Evolutionary conservation across 2,113 vertebrate species (phyloP).

Genomic region (Cairina moschata): DNA sequence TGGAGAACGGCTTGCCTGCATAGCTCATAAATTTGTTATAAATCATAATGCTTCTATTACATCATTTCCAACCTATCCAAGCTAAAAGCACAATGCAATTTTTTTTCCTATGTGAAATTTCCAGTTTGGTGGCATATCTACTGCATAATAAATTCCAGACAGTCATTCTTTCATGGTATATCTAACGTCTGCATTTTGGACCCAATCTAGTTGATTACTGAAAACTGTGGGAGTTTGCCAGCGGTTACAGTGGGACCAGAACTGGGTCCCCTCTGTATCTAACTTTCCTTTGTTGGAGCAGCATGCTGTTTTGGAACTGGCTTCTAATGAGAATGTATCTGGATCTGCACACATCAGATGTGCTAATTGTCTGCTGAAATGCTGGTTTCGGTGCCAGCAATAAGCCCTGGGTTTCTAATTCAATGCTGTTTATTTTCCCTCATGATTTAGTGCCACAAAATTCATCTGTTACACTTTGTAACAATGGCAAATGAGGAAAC

Average conservation of each 20-base stretch:
- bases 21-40: slow-evolving; percentile 71
- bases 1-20: slow-evolving; percentile 57
- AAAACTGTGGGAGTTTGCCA: slow-evolving; percentile 54
- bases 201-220: slow-evolving; percentile 25
- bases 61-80: slow-evolving; percentile 72
- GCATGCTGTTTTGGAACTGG: slow-evolving; percentile 22
- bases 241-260: slow-evolving; percentile 3
- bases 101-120: slow-evolving; percentile 66
- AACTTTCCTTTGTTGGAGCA: slow-evolving; percentile 42
- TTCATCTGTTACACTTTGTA: neutral
- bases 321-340: slow-evolving; percentile 28
- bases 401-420: neutral
- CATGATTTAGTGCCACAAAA: slow-evolving; percentile 15
- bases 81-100: slow-evolving; percentile 62
- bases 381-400: slow-evolving; percentile 24
- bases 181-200: slow-evolving; percentile 64
- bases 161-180: slow-evolving; percentile 62
- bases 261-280: neutral
- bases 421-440: slow-evolving; percentile 20
- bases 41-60: slow-evolving; percentile 73
- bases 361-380: slow-evolving; percentile 49
- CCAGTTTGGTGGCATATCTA: slow-evolving; percentile 78
- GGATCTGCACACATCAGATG: slow-evolving; percentile 29
- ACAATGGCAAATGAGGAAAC: slow-evolving; percentile 24
- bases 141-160: slow-evolving; percentile 78